phyloP scores from a whole-genome alignment of 2,113 vertebrate species.

The Megalops atlanticus region DNA sequence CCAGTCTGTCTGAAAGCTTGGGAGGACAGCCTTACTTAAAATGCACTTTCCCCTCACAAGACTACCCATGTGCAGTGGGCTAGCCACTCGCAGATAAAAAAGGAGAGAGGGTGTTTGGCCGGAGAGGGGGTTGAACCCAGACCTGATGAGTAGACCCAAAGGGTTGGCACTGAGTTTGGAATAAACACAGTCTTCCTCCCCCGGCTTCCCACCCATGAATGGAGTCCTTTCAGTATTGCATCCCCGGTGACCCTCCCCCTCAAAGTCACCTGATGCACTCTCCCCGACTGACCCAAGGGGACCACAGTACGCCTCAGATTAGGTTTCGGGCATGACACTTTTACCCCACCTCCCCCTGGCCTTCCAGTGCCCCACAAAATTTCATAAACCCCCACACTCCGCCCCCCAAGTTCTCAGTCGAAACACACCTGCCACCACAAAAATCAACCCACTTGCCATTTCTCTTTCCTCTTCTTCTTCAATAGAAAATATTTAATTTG shows the following conservation, averaged over 20 bases:
- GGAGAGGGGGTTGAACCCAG: neutral
- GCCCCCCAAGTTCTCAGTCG: constrained; percentile 18
- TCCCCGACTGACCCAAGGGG: neutral
- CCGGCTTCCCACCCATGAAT: neutral
- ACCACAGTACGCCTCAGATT: neutral
- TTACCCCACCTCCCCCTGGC: neutral
- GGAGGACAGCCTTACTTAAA: neutral
- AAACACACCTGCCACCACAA: constrained; percentile 44
- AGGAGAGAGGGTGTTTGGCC: neutral
- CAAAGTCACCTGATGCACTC: neutral
- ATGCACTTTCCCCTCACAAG: neutral
- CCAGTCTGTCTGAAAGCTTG: neutral
- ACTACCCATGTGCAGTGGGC: neutral
- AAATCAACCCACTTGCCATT: constrained; percentile 25
- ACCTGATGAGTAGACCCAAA: neutral
- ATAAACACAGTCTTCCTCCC: constrained; percentile 5
- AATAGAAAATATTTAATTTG: constrained; percentile 21
- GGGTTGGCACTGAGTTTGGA: constrained; percentile 2
- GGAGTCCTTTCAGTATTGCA: neutral
- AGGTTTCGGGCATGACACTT: neutral
- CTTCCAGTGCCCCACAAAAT: neutral
- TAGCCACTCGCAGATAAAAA: neutral
- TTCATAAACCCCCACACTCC: neutral
- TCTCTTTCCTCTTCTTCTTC: neutral
- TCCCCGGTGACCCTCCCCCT: constrained; percentile 2